Evolutionary conservation across 2,797 vertebrate genomes (phyloP).

Genomic region (Microcaecilia unicolor): DNA sequence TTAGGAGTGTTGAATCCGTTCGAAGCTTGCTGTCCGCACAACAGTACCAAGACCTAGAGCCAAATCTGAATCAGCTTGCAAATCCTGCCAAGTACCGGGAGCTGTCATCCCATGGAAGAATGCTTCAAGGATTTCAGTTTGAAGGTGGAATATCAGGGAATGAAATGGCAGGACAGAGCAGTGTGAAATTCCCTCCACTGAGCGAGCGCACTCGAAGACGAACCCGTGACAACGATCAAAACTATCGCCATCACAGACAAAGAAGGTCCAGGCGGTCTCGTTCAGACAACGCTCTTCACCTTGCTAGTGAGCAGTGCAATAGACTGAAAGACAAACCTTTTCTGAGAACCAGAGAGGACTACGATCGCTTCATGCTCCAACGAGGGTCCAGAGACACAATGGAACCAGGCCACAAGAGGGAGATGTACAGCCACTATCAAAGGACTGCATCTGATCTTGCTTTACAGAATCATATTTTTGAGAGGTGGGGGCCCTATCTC

Average conservation of each 20-base stretch:
- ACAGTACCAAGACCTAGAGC: conserved; percentile 83
- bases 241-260: conserved; percentile 74
- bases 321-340: conserved; percentile 73
- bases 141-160: conserved; percentile 70
- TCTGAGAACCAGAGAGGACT: conserved; percentile 74
- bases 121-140: conserved; percentile 83
- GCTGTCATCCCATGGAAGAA: conserved; percentile 44
- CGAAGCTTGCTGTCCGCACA: conserved; percentile 75
- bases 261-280: conserved; percentile 81
- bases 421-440: conserved; percentile 80
- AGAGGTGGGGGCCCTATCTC: conserved; percentile 75
- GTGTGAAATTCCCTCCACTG: conserved; percentile 69
- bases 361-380: conserved; percentile 76
- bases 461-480: conserved; percentile 79
- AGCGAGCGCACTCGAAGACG: conserved; percentile 76
- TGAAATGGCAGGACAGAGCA: conserved; percentile 65
- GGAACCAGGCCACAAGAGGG: conserved; percentile 65
- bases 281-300: conserved; percentile 89
- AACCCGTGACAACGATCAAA: conserved; percentile 62
- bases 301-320: conserved; percentile 72
- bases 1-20: conserved; percentile 86
- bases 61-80: conserved; percentile 55
- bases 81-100: conserved; percentile 74
- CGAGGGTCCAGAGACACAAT: conserved; percentile 66
- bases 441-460: conserved; percentile 92